Evolutionary conservation across 1,140 invertebrate genomes (phyloP).

Genomic region (Solen grandis): DNA sequence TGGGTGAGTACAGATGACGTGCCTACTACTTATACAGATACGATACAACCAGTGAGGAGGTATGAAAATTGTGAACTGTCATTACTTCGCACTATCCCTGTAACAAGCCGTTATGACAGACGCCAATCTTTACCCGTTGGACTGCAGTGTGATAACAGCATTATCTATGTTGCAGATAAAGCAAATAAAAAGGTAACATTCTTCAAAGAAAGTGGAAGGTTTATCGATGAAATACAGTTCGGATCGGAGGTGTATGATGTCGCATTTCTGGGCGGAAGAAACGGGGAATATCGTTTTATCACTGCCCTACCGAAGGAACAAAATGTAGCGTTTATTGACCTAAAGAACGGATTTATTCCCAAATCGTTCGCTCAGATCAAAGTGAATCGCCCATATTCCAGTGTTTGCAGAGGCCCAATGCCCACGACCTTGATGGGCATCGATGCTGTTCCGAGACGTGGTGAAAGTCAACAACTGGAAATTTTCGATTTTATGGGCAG

Average conservation of each 20-base stretch:
- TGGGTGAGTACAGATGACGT: too few species aligned
- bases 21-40: conserved; percentile 18
- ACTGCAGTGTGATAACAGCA: conserved; percentile 13
- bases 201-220: conserved; percentile 22
- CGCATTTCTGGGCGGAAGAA: conserved; percentile 11
- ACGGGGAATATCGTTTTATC: conserved; percentile 27
- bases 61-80: conserved; percentile 20
- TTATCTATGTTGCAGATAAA: conserved; percentile 31
- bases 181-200: conserved; percentile 38
- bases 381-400: neutral
- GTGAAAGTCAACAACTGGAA: neutral
- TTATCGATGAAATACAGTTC: conserved; percentile 25
- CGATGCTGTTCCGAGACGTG: neutral
- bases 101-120: conserved; percentile 25
- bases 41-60: neutral
- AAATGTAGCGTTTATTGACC: neutral
- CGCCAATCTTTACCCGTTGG: neutral
- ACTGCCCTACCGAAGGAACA: conserved; percentile 17
- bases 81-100: conserved; percentile 32
- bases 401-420: conserved; percentile 33
- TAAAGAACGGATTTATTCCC: neutral
- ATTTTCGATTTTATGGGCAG: conserved; percentile 26
- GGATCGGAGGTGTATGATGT: conserved; percentile 31
- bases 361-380: conserved; percentile 1
- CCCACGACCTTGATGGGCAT: conserved; percentile 17